Evolutionary conservation across 2,888 invertebrate genomes (phyloP).

Genomic region (Tipula helvola): DNA sequence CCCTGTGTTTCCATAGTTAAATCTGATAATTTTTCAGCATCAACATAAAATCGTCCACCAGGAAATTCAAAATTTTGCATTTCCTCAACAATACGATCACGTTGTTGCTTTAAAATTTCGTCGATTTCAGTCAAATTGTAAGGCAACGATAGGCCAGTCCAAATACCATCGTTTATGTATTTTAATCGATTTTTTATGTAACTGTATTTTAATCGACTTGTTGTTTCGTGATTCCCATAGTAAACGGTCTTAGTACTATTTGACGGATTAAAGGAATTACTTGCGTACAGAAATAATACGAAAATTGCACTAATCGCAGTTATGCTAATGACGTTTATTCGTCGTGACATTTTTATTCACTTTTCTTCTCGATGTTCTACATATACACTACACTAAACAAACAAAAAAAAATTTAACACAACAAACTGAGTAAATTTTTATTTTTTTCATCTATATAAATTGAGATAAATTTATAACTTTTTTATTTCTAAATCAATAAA

Average conservation of each 20-base stretch:
- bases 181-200: conserved; percentile 7
- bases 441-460: background rate
- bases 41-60: conserved; percentile 39
- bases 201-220: background rate
- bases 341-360: conserved; percentile 29
- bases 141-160: conserved; percentile 10
- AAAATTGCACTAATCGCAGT: conserved; percentile 34
- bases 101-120: conserved; percentile 45
- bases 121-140: conserved; percentile 38
- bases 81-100: conserved; percentile 41
- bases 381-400: background rate
- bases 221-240: conserved; percentile 9
- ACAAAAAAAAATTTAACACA: background rate
- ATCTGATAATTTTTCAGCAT: conserved; percentile 48
- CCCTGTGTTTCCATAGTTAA: conserved; percentile 58
- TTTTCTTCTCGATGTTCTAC: background rate
- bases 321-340: conserved; percentile 34
- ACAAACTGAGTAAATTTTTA: background rate
- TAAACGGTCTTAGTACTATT: conserved; percentile 19
- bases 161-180: background rate
- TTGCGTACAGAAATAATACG: conserved; percentile 34
- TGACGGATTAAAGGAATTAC: conserved; percentile 28
- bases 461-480: background rate
- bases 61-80: conserved; percentile 50
- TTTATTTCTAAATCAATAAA: background rate